Base-by-base conservation (phyloP, 2,797 vertebrate genomes). In the Centropyge bicolor region DNA sequence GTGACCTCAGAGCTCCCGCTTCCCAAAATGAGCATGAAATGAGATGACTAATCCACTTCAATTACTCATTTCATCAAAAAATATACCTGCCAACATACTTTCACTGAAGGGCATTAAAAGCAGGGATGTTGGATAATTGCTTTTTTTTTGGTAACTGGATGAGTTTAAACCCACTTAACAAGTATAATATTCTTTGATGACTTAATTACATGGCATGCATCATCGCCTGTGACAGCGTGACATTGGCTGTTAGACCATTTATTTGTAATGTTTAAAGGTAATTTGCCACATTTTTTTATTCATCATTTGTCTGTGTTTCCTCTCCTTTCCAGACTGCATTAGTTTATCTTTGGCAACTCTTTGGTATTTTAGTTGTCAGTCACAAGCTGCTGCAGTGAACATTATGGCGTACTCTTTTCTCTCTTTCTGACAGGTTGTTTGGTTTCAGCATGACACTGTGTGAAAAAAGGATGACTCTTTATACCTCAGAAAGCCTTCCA, bases 391-490 rank as follows among this genome's bases (percentile, higher is more conserved):
- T 63, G 57, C n/a, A 64, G 20, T 31, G 64, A 36, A 4, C 14
- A 16, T 51, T 24, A 35, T n/a, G 3, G n/a, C 60, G 56, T 51
- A 2, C 43, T 60, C 17, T 52, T 65, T 60, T 70, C 43, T 43
- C 1, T 88, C 78, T 78, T 43, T 0, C 0, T 88, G 67, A 63
- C 88, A 97, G 96, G 51, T 95, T 96, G 49, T 48, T 52, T 85
- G 95, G 95, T 76, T 94, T 93, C 80, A 88, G 90, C 0, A 6
- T 94, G 60, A 87, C 90, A 52, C 87, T 92, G 63, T 96, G 94
- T 94, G 91, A 71, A 89, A 89, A 95, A 63, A 86, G 88, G 80
- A 88, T 93, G 86, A 87, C 91, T 79, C 86, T 12, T 74, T 93
- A n/a, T 40, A 94, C 85, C 46, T 88, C 86, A 4, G 89, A 94